phyloP scores from a whole-genome alignment of 2,113 vertebrate genomes.

The Xerus inauris region DNA sequence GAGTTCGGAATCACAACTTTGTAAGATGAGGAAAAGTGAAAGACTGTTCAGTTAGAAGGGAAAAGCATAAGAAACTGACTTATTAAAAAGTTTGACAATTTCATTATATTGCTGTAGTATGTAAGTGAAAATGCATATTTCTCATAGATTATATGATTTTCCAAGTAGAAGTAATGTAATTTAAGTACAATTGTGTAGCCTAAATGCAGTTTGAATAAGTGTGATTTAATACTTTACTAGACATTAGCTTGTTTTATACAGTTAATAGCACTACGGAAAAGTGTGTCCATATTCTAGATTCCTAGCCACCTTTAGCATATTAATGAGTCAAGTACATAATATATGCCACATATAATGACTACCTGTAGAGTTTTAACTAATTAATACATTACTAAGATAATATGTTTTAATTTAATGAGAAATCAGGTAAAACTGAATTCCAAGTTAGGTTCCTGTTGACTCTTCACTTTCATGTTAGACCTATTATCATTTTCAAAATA shows the following conservation, averaged over 20 bases:
- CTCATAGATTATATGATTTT: not conserved
- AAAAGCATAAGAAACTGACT: not conserved
- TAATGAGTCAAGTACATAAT: not conserved
- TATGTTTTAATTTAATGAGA: not conserved
- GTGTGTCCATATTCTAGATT: not conserved
- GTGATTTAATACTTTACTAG: not conserved
- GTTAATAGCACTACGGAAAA: not conserved
- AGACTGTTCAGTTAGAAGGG: not conserved
- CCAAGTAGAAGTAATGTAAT: not conserved
- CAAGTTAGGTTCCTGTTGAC: not conserved
- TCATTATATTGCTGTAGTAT: not conserved
- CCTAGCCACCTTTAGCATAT: not conserved
- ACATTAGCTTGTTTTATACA: not conserved
- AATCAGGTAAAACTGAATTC: not conserved
- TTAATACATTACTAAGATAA: not conserved
- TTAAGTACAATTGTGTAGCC: not conserved
- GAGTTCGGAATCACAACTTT: conserved; percentile 65
- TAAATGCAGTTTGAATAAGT: not conserved
- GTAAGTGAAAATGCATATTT: not conserved
- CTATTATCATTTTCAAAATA: not conserved
- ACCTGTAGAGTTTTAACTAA: not conserved
- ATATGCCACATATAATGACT: not conserved
- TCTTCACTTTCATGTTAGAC: not conserved
- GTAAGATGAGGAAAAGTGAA: not conserved
- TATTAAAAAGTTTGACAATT: conserved; percentile 38